Conservation (phyloP, 2,888 invertebrate genomes). For the Merodon equestris region DNA sequence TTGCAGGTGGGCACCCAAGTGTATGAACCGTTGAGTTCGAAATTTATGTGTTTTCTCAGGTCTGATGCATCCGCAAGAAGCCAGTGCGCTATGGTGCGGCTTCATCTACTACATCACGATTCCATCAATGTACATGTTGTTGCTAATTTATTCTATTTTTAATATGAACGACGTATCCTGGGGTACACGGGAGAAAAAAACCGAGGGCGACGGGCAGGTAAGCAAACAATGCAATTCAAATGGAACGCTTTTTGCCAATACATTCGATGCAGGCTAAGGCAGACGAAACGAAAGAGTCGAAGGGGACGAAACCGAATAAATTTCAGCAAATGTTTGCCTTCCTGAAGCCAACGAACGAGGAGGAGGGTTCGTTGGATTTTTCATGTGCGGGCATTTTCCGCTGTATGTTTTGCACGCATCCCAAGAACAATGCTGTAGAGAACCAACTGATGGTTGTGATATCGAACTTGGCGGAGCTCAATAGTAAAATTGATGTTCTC, state of each 20-base stretch:
- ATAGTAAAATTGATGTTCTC: constrained; percentile 78
- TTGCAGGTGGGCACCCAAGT: constrained; percentile 80
- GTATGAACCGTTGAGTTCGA: neutral
- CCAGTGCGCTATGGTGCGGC: constrained; percentile 86
- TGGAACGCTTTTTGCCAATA: neutral
- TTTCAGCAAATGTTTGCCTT: constrained; percentile 71
- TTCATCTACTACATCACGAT: constrained; percentile 93
- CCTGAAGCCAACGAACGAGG: constrained; percentile 74
- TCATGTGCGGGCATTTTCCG: constrained; percentile 81
- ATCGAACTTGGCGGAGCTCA: constrained; percentile 78
- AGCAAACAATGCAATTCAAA: neutral
- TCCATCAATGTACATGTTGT: constrained; percentile 95
- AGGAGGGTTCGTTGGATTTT: constrained; percentile 80
- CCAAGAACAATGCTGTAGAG: constrained; percentile 78
- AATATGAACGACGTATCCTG: constrained; percentile 96
- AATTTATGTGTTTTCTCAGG: constrained; percentile 77
- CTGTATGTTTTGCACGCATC: constrained; percentile 80
- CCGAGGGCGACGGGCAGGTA: constrained; percentile 69
- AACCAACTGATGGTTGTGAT: constrained; percentile 78
- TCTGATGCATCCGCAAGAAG: constrained; percentile 89
- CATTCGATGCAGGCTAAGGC: constrained; percentile 52
- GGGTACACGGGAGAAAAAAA: constrained; percentile 92
- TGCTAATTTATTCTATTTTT: constrained; percentile 94
- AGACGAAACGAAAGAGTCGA: constrained; percentile 48
- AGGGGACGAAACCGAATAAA: constrained; percentile 48